Evolutionary conservation across 2,797 vertebrate genomes (phyloP).

Genomic region (Argyrosomus regius): DNA sequence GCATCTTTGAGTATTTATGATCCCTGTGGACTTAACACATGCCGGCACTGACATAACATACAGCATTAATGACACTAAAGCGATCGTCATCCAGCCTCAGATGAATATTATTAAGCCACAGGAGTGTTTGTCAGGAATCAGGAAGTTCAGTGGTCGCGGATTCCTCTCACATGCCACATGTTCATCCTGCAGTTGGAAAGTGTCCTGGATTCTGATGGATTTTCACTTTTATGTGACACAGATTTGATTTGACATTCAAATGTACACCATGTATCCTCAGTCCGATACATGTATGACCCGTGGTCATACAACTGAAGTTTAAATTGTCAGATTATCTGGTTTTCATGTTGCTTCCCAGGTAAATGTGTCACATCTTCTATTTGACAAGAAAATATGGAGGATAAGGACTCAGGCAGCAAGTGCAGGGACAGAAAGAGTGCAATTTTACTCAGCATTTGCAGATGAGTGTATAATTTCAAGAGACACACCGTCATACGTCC

Average conservation of each 20-base stretch:
- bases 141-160: not conserved
- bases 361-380: conserved; percentile 11
- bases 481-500: not conserved
- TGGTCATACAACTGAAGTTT: not conserved
- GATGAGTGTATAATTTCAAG: conserved; percentile 3
- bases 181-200: conserved; percentile 27
- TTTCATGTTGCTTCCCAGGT: conserved; percentile 9
- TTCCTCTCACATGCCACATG: conserved; percentile 3
- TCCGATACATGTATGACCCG: conserved; percentile 15
- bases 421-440: not conserved
- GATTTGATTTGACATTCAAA: conserved; percentile 36
- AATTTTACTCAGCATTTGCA: conserved; percentile 10
- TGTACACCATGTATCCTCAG: conserved; percentile 3
- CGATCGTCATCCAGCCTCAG: conserved; percentile 1
- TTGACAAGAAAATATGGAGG: not conserved
- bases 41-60: not conserved
- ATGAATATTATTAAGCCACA: conserved; percentile 18
- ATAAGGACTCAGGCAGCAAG: not conserved
- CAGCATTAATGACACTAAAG: conserved; percentile 16
- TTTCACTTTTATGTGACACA: conserved; percentile 1
- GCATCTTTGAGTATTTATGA: conserved; percentile 34
- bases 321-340: conserved; percentile 14
- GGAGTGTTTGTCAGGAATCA: conserved; percentile 9
- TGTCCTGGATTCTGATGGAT: conserved; percentile 1
- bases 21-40: conserved; percentile 38